Conservation (phyloP, 2,888 invertebrate species). For the Lamproptera curius region DNA sequence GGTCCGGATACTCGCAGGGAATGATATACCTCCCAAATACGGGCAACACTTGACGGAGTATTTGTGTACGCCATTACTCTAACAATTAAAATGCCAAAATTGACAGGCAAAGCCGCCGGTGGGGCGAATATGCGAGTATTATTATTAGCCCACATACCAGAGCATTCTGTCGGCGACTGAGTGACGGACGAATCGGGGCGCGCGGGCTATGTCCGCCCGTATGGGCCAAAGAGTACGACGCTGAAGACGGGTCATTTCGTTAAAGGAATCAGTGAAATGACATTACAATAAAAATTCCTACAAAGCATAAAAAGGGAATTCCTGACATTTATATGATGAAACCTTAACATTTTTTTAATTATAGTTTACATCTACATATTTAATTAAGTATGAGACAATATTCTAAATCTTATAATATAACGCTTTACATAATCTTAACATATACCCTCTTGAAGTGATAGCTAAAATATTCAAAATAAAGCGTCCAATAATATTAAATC, state of each 20-base stretch:
- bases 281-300: too few relatives aligned
- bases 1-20: not conserved
- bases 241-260: slow-evolving; percentile 1
- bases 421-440: too few relatives aligned
- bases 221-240: slow-evolving; percentile 25
- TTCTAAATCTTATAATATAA: too few relatives aligned
- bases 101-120: slow-evolving; percentile 11
- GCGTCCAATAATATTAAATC: too few relatives aligned
- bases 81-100: slow-evolving; percentile 18
- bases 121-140: slow-evolving; percentile 21
- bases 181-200: slow-evolving; percentile 23
- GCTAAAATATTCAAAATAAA: too few relatives aligned
- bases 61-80: slow-evolving; percentile 8
- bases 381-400: too few relatives aligned
- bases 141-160: slow-evolving; percentile 28
- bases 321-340: too few relatives aligned
- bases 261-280: too few relatives aligned
- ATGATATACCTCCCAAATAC: not conserved
- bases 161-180: slow-evolving; percentile 28
- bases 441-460: too few relatives aligned
- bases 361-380: too few relatives aligned
- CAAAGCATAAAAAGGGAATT: too few relatives aligned
- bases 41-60: not conserved
- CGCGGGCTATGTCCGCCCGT: slow-evolving; percentile 27
- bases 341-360: too few relatives aligned